Evolutionary conservation across 2,888 invertebrate genomes (phyloP).

Genomic region (Erynnis tages): DNA sequence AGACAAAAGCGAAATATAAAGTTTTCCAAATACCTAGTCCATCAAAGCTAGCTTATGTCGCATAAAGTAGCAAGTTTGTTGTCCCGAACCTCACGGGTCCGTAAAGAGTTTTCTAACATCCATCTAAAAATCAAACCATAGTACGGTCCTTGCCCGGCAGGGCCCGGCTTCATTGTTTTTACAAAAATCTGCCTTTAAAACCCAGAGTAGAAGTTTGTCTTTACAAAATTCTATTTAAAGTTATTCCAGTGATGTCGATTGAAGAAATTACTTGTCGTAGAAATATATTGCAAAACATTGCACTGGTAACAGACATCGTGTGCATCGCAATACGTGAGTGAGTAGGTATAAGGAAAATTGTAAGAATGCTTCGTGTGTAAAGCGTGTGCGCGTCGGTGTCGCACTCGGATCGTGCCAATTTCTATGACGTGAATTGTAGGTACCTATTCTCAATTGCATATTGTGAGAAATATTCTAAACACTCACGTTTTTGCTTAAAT

Average conservation of each 20-base stretch:
- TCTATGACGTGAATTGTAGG: constrained; percentile 9
- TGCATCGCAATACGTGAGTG: not conserved
- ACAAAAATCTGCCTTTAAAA: too few species aligned
- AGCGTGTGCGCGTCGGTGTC: not conserved
- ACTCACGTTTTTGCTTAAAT: not conserved
- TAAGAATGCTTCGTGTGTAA: constrained; percentile 7
- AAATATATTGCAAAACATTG: not conserved
- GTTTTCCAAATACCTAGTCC: constrained; percentile 1
- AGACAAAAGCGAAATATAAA: constrained; percentile 6
- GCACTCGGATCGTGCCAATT: constrained; percentile 9
- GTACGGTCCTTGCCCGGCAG: too few species aligned
- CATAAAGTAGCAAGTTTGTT: constrained; percentile 1
- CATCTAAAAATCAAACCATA: too few species aligned
- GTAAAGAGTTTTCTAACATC: too few species aligned
- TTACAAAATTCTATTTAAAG: not conserved
- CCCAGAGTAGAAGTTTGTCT: too few species aligned
- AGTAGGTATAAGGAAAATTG: not conserved
- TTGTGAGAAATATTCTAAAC: not conserved
- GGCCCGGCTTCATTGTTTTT: too few species aligned
- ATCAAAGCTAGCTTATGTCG: constrained; percentile 8
- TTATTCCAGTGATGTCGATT: not conserved
- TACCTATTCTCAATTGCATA: not conserved
- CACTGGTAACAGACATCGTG: not conserved
- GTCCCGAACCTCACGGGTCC: not conserved
- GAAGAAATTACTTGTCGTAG: not conserved